Base-by-base conservation (phyloP, 2,888 invertebrate species). In the Rhogogaster chlorosoma region DNA sequence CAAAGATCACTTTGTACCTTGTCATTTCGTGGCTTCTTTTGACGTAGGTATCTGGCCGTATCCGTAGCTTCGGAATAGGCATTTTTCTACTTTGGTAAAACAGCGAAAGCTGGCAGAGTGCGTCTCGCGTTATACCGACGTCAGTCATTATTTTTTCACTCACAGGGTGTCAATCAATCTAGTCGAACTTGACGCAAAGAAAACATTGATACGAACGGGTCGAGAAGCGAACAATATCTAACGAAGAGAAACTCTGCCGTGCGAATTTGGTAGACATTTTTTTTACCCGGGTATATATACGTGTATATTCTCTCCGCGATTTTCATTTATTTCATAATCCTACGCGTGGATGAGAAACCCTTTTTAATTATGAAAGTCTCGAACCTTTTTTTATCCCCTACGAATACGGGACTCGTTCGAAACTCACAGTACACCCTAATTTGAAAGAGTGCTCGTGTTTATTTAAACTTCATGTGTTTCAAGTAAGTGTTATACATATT, bases 141-240 rank as follows among this genome's bases (percentile, higher is more conserved):
- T 77, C 49, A 49, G 77, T 49, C 53, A 29, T 77, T 29, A 77
- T 77, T 53, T 32, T 73, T 77, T 53, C 77, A 53, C n/a, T 77
- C 18, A n/a, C 15, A 4, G 9, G 32, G 32, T 49, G 77, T 77
- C 77, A 77, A n/a, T 77, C 49, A 49, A 77, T 49, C 18, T 29
- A 32, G 9, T 32, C 49, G n/a, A 49, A 32, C 6, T 77, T 53
- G 49, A 77, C 77, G 18, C 18, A 10, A 9, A n/a, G 32, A 77
- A 29, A 12, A 53, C n/a, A 53, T 53, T n/a, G n/a, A 53, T 53
- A n/a, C 53, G 53, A 53, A 53, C 7, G 53, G 53, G n/a, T 53
- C 53, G 18, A n/a, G 7, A 6, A 53, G 1, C 7, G 0, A 6
- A 10, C 6, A 10, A 53, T 53, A 53, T 53, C 53, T n/a, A 53